A percentile compares a stretch with the other conserved stretches of the same genome.
Conservation (phyloP, 2,797 vertebrate species). For the Enteromius radiatus region DNA sequence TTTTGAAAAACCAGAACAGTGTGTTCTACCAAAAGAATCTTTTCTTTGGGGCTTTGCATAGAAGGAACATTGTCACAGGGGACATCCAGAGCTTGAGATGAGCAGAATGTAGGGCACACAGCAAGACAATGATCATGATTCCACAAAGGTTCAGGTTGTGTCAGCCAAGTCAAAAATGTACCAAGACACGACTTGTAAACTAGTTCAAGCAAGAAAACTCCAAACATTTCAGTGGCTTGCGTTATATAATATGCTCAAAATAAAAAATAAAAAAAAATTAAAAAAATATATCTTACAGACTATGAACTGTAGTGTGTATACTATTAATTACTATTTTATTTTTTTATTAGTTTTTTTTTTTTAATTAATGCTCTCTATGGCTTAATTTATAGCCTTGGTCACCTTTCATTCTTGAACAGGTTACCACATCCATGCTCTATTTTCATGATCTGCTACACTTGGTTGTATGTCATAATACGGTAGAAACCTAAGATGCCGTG, state of each 20-base stretch:
- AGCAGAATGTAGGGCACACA: constrained; percentile 8
- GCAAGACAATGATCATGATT: constrained; percentile 1
- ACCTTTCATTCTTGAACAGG: background rate
- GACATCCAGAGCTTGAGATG: constrained; percentile 6
- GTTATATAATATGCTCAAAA: too few species aligned
- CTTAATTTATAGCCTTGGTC: background rate
- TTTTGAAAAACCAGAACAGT: constrained; percentile 15
- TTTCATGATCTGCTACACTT: background rate
- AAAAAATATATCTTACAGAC: background rate
- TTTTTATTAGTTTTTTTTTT: background rate
- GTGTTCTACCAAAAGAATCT: background rate
- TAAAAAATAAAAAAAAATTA: too few species aligned
- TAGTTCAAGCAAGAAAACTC: background rate
- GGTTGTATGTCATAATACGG: background rate
- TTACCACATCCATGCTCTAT: too few species aligned
- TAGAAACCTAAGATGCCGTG: background rate
- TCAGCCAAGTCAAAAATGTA: constrained; percentile 15
- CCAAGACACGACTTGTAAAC: background rate
- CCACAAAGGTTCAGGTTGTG: constrained; percentile 12
- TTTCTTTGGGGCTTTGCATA: constrained; percentile 12
- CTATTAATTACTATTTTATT: background rate
- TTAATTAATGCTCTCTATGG: background rate
- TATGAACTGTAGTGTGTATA: background rate
- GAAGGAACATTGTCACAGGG: constrained; percentile 17
- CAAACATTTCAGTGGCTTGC: background rate